Evolutionary conservation across 2,113 vertebrate species (phyloP).

Genomic region (Pitta sordida): DNA sequence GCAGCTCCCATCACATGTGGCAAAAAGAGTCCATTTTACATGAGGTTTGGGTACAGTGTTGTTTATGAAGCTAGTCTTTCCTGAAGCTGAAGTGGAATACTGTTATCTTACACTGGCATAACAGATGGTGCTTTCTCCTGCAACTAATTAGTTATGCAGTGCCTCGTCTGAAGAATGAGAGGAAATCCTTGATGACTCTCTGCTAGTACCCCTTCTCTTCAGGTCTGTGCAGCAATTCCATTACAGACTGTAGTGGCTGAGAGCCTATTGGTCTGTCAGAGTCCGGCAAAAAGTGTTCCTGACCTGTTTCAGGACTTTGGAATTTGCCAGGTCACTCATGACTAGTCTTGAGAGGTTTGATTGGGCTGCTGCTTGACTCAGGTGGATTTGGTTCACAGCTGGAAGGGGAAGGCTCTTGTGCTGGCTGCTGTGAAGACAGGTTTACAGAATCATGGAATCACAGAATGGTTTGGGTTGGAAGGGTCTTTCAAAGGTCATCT

Average conservation of each 20-base stretch:
- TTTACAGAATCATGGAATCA: background rate
- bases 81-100: background rate
- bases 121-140: constrained; percentile 14
- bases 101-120: background rate
- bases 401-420: background rate
- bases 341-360: background rate
- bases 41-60: fast-evolving
- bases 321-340: background rate
- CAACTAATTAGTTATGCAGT: background rate
- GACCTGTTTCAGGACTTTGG: background rate
- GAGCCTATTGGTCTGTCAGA: background rate
- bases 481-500: background rate
- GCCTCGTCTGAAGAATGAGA: background rate
- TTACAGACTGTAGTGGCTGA: fast-evolving
- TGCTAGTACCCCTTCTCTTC: background rate
- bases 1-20: background rate
- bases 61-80: background rate
- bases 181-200: background rate
- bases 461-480: background rate
- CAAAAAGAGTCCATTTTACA: background rate
- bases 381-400: fast-evolving
- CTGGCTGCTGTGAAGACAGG: background rate
- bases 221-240: background rate
- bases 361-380: fast-evolving
- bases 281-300: background rate